Evolutionary conservation across 1,140 invertebrate species (phyloP).

Genomic region (Portunus trituberculatus): DNA sequence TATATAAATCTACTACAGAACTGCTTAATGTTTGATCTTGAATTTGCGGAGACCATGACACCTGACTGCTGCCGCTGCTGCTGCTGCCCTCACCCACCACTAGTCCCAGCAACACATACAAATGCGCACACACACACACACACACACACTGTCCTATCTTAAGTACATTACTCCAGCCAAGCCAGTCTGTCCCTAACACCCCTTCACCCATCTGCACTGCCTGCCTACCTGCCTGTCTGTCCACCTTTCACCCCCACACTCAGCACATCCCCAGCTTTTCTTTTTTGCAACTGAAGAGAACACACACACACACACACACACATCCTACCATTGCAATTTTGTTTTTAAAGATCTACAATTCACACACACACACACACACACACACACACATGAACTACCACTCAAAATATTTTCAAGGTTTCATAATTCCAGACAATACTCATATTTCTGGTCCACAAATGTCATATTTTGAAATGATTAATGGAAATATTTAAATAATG

Average conservation of each 20-base stretch:
- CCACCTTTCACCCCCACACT: background rate
- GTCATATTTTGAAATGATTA: too few species aligned
- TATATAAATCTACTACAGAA: background rate
- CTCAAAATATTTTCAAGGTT: too few species aligned
- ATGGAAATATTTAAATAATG: too few species aligned
- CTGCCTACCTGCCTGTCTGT: background rate
- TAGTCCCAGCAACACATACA: too few species aligned
- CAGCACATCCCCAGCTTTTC: too few species aligned
- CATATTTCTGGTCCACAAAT: too few species aligned
- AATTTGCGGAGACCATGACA: background rate
- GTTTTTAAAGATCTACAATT: background rate
- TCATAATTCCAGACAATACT: too few species aligned
- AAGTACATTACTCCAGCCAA: background rate
- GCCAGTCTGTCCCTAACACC: too few species aligned
- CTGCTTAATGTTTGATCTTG: constrained; percentile 14
- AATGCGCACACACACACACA: background rate
- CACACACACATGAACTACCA: background rate
- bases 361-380: constrained; percentile 43
- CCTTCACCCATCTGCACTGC: background rate
- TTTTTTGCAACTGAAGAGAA: background rate
- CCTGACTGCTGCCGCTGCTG: background rate
- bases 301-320: constrained; percentile 33
- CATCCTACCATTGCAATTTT: background rate
- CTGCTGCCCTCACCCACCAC: background rate
- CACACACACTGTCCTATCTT: background rate